Evolutionary conservation across 2,888 invertebrate genomes (phyloP).

Genomic region (Epistrophe eligans): DNA sequence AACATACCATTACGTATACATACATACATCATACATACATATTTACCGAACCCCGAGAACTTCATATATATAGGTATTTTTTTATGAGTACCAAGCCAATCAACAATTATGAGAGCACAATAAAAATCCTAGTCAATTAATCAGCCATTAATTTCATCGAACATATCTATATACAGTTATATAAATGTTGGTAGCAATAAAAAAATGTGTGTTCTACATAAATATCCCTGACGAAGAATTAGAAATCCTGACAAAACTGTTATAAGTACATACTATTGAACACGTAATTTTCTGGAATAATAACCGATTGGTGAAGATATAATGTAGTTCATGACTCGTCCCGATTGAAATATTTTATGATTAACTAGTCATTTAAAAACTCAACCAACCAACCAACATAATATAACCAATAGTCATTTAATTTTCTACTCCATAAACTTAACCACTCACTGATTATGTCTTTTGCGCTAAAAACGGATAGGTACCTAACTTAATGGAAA

Average conservation of each 20-base stretch:
- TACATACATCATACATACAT: too few species aligned
- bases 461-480: conserved; percentile 20
- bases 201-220: conserved; percentile 10
- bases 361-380: conserved; percentile 54
- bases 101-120: conserved; percentile 71
- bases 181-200: conserved; percentile 50
- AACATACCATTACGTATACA: neutral
- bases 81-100: conserved; percentile 30
- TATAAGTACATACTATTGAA: conserved; percentile 34
- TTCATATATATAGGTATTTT: neutral
- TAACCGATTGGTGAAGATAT: neutral
- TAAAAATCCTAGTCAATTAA: conserved; percentile 75
- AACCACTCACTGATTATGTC: conserved; percentile 44
- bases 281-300: conserved; percentile 53
- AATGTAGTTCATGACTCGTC: conserved; percentile 1
- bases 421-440: conserved; percentile 74
- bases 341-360: conserved; percentile 33
- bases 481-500: conserved; percentile 55
- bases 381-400: conserved; percentile 40
- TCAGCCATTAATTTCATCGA: conserved; percentile 65
- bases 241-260: conserved; percentile 54
- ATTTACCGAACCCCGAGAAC: conserved; percentile 24
- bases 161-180: neutral
- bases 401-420: conserved; percentile 55
- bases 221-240: conserved; percentile 1